Conservation (phyloP, 2,113 vertebrate genomes). For the Mus musculus region GRCm39 chr5:44780501-44781000, state of each 20-base stretch:
- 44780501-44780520: neutral
- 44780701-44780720: neutral
- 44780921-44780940: neutral
- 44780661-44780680: rapidly evolving
- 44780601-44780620: neutral
- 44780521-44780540: neutral
- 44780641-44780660: neutral
- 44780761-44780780: rapidly evolving
- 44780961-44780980: neutral
- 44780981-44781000: neutral
- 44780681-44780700: neutral
- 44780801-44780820: neutral
- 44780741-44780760: rapidly evolving
- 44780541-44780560: neutral
- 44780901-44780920: neutral
- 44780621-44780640: neutral
- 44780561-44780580: neutral
- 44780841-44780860: neutral
- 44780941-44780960: neutral
- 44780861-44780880: neutral
- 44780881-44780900: neutral
- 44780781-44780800: neutral
- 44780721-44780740: rapidly evolving
- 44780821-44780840: neutral
- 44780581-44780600: neutral